These are phyloP conservation scores for Cremastinae sp. DNA, from an alignment of 2,888 invertebrate species.

Conservation along the genomic window DNA sequence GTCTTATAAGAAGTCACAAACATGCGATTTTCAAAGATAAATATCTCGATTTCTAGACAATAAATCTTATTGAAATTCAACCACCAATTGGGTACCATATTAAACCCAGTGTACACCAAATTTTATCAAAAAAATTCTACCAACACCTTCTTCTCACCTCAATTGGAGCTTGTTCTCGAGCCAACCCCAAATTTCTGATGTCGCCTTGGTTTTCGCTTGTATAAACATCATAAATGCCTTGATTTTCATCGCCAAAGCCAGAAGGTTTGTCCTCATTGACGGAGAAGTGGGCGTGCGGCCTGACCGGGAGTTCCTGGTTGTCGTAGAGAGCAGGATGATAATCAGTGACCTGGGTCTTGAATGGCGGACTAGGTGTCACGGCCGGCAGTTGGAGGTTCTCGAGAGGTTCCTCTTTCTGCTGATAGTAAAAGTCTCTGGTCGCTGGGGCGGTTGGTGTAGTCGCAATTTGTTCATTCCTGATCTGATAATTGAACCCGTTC, in stretches of 20 bases:
- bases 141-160: constrained; percentile 42
- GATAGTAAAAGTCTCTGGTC: constrained; percentile 69
- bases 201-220: constrained; percentile 21
- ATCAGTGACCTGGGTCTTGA: constrained; percentile 51
- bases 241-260: constrained; percentile 23
- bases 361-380: constrained; percentile 45
- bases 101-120: no score
- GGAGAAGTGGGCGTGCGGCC: constrained; percentile 18
- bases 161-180: constrained; percentile 44
- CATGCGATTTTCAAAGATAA: no score
- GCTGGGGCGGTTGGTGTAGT: constrained; percentile 58
- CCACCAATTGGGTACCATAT: no score
- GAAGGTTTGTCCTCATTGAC: constrained; percentile 29
- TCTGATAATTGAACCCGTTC: constrained; percentile 75
- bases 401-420: constrained; percentile 67
- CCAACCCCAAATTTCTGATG: constrained; percentile 12
- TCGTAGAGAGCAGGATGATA: constrained; percentile 50
- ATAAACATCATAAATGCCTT: constrained; percentile 45
- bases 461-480: constrained; percentile 54
- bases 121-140: no score
- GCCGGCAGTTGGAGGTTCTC: constrained; percentile 41
- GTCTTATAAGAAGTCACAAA: no score
- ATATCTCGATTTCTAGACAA: no score
- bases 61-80: no score
- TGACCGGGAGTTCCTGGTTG: constrained; percentile 37